phyloP scores from a whole-genome alignment of 2,113 vertebrate species.

The Chloropsis cyanopogon region DNA sequence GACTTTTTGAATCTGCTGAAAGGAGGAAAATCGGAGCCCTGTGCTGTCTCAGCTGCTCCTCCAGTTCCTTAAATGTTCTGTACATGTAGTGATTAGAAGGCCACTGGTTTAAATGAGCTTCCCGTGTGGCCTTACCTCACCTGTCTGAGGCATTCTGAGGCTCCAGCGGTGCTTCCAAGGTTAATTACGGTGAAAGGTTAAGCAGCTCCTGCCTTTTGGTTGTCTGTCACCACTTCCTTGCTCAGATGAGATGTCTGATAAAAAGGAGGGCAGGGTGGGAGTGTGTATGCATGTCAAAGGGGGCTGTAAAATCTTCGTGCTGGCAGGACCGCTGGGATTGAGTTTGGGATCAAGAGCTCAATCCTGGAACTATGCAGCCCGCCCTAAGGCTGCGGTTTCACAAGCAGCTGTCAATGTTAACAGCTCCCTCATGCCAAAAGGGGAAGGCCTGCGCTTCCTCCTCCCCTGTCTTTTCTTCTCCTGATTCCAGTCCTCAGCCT shows the following conservation, averaged over 20 bases:
- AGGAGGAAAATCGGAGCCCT: neutral
- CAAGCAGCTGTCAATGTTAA: neutral
- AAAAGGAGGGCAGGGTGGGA: neutral
- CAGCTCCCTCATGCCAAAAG: neutral
- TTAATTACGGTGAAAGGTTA: neutral
- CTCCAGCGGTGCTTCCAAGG: neutral
- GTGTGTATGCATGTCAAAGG: neutral
- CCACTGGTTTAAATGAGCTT: neutral
- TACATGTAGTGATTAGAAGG: neutral
- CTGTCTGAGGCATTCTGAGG: neutral
- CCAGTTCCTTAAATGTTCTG: neutral
- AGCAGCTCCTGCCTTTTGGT: neutral
- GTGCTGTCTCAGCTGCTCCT: neutral
- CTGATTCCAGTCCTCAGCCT: neutral
- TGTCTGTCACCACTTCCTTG: neutral
- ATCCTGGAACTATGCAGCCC: fast-evolving
- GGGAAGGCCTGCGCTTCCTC: neutral
- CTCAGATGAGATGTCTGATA: neutral
- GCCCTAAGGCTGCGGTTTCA: neutral
- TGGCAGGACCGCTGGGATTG: neutral
- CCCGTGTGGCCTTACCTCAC: neutral
- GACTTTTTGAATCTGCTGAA: neutral
- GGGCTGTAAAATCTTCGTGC: neutral
- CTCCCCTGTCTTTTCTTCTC: neutral
- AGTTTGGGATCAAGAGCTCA: neutral